phyloP scores from a whole-genome alignment of 2,888 invertebrate genomes.

The Eupeodes latifasciatus region DNA sequence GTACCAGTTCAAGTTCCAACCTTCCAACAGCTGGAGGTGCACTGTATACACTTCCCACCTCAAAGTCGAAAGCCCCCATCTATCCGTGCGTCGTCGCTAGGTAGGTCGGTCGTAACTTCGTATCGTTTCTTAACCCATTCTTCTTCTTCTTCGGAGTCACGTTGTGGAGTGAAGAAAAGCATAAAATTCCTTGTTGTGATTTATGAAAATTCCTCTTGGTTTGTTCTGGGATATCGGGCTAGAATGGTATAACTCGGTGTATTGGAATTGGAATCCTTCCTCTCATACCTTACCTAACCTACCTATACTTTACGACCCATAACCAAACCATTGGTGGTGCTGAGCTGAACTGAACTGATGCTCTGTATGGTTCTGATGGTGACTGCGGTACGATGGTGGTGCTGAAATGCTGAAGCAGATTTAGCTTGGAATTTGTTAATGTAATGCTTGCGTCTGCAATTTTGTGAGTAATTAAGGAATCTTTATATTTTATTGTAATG shows the following conservation, averaged over 20 bases:
- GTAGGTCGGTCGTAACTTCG: neutral
- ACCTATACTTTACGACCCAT: constrained; percentile 50
- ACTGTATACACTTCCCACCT: neutral
- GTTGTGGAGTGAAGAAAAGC: constrained; percentile 61
- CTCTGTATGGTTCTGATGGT: no score
- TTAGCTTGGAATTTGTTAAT: constrained; percentile 68
- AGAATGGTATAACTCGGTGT: constrained; percentile 14
- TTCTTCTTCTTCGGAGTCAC: constrained; percentile 30
- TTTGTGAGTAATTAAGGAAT: constrained; percentile 63
- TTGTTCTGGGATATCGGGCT: constrained; percentile 34
- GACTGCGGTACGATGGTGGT: neutral
- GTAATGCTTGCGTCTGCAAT: constrained; percentile 56
- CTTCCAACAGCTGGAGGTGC: constrained; percentile 18
- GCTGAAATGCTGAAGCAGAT: constrained; percentile 44
- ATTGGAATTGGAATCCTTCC: constrained; percentile 39
- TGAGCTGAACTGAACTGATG: neutral
- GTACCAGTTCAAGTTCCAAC: neutral
- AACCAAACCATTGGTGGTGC: neutral
- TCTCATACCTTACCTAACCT: constrained; percentile 8
- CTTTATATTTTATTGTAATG: constrained; percentile 57
- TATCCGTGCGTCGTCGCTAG: neutral
- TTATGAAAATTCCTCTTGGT: constrained; percentile 71
- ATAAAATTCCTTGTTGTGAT: constrained; percentile 75
- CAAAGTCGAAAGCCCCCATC: neutral
- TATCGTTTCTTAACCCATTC: constrained; percentile 28